Evolutionary conservation across 2,113 vertebrate genomes (phyloP).

Genomic region (Rousettus leschenaultii): DNA sequence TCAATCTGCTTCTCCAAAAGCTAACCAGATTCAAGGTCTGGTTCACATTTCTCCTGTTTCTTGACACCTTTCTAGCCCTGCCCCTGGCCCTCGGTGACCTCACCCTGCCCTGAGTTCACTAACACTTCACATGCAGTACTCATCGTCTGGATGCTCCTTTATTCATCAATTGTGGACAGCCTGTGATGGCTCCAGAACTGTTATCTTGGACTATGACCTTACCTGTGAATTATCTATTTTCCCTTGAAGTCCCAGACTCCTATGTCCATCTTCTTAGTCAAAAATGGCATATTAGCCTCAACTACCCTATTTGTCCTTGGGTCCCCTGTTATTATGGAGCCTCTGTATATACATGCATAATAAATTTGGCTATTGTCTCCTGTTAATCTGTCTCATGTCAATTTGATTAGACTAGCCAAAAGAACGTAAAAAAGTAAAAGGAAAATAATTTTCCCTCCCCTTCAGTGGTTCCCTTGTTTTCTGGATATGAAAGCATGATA

Average conservation of each 20-base stretch:
- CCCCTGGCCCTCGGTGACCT: background rate
- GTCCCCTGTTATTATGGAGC: background rate
- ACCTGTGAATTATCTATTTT: background rate
- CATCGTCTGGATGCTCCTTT: background rate
- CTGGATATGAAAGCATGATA: background rate
- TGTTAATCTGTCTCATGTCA: background rate
- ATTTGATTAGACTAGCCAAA: background rate
- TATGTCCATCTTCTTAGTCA: background rate
- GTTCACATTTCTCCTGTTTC: background rate
- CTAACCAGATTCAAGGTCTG: background rate
- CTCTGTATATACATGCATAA: background rate
- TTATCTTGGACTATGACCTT: background rate
- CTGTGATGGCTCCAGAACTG: background rate
- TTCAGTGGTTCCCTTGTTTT: background rate
- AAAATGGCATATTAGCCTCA: background rate
- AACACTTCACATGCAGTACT: background rate
- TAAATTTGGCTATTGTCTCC: background rate
- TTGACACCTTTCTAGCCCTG: background rate
- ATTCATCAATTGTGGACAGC: background rate
- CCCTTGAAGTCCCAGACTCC: background rate
- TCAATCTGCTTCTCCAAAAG: background rate
- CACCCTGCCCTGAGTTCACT: background rate
- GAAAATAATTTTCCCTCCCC: background rate
- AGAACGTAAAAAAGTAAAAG: background rate
- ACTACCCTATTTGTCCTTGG: background rate